A percentile compares a stretch with the other conserved stretches of the same genome.
Conservation (phyloP, 2,113 vertebrate species). For the Melanotaenia duboulayi region DNA sequence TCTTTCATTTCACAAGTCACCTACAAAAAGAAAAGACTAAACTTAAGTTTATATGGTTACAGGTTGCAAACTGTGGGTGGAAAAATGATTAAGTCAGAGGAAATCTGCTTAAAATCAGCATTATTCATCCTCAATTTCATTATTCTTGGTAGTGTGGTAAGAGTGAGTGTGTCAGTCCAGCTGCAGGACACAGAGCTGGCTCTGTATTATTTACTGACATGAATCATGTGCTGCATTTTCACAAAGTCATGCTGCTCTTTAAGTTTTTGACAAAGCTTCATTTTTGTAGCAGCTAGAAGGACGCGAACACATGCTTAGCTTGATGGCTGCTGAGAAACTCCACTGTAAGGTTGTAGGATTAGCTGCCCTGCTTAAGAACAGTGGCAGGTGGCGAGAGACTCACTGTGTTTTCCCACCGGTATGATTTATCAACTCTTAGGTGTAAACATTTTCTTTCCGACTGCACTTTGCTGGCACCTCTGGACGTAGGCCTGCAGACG, state of each 20-base stretch:
- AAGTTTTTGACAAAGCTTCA: slow-evolving; percentile 22
- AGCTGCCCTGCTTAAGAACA: slow-evolving; percentile 19
- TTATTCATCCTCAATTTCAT: too few species aligned
- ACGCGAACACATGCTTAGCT: not conserved
- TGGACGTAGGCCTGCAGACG: slow-evolving; percentile 17
- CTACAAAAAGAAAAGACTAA: too few species aligned
- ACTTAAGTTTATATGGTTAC: too few species aligned
- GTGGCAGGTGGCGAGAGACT: slow-evolving; percentile 12
- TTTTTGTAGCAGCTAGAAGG: slow-evolving; percentile 10
- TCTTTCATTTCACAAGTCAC: too few species aligned
- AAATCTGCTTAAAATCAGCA: too few species aligned
- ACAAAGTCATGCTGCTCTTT: slow-evolving; percentile 42
- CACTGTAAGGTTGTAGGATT: slow-evolving; percentile 12
- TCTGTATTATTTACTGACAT: slow-evolving; percentile 19
- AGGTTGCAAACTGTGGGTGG: too few species aligned
- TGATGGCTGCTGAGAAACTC: slow-evolving; percentile 40
- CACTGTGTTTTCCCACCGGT: slow-evolving; percentile 25
- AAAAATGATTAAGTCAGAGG: too few species aligned
- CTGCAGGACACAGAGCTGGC: not conserved
- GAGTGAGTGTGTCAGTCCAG: too few species aligned
- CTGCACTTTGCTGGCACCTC: slow-evolving; percentile 1
- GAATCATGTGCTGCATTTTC: slow-evolving; percentile 26
- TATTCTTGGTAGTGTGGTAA: too few species aligned
- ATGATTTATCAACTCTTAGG: slow-evolving; percentile 23
- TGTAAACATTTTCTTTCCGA: slow-evolving; percentile 11